Conservation (phyloP, 2,797 vertebrate species). For the Enteromius viviparus region DNA sequence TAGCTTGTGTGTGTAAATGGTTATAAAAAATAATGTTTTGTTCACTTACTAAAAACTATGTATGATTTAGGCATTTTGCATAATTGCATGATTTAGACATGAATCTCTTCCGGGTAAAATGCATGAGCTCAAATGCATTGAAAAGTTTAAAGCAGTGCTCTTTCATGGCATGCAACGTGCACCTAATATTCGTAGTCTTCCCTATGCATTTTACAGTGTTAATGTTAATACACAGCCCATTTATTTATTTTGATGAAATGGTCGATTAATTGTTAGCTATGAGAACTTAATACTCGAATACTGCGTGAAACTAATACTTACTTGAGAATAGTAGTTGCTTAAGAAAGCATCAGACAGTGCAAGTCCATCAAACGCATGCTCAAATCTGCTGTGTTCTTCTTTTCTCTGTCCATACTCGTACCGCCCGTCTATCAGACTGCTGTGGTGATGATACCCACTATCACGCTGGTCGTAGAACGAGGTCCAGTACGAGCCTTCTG, state of each 20-base stretch:
- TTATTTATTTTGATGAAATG: neutral
- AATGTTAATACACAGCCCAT: neutral
- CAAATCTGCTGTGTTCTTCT: neutral
- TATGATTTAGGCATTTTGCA: too few relatives aligned
- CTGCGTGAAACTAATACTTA: slow-evolving; percentile 62
- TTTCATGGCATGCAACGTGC: too few relatives aligned
- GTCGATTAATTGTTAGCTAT: neutral
- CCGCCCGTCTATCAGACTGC: neutral
- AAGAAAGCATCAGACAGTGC: slow-evolving; percentile 71
- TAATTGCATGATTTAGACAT: too few relatives aligned
- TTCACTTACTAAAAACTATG: too few relatives aligned
- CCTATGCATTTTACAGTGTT: neutral
- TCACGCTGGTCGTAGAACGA: neutral
- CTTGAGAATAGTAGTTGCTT: slow-evolving; percentile 70
- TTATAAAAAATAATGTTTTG: too few relatives aligned
- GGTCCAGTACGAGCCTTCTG: neutral
- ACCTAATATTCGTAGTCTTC: neutral
- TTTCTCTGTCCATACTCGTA: neutral
- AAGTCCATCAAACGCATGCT: slow-evolving; percentile 64
- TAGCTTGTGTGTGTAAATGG: too few relatives aligned
- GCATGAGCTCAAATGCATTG: neutral
- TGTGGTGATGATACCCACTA: slow-evolving; percentile 33
- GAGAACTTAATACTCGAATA: neutral
- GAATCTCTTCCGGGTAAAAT: too few relatives aligned
- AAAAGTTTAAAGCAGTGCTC: neutral